Base-by-base conservation (phyloP, 53 echinoderm and acorn worm species). In the Patiria pectinifera region DNA sequence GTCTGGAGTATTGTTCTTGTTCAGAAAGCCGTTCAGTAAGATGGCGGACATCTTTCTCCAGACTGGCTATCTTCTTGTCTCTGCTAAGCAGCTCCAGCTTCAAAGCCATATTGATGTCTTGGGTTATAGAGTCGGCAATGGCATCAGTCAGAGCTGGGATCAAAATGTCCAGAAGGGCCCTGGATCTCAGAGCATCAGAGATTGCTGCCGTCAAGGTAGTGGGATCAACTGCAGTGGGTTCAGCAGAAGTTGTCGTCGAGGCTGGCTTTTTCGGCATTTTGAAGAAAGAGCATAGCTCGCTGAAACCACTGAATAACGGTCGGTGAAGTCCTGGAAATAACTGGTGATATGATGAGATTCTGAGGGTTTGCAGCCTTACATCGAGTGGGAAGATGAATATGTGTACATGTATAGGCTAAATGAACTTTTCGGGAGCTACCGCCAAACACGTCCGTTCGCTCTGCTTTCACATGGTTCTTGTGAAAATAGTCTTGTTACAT, bases 71-170 rank as follows among this genome's bases (percentile, higher is more conserved):
- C 69, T 92, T 78, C 48, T 92, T 83, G 22, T 83, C 83, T 22
- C 83, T 58, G 83, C 83, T 83, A 16, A 59, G 59, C 60, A 83
- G 83, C 62, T 83, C 83, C 83, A 83, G 60, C 83, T 83, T 60
- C 83, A 83, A 59, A 59, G 83, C 83, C 83, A 0, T 60, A 21
- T 83, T 1, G 83, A 83, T 60, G 60, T 83, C 61, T n/a, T 60
- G n/a, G n/a, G n/a, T n/a, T n/a, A n/a, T n/a, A n/a, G n/a, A n/a
- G n/a, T n/a, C n/a, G n/a, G n/a, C n/a, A n/a, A n/a, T n/a, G n/a
- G n/a, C n/a, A n/a, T n/a, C n/a, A n/a, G n/a, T n/a, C n/a, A n/a
- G n/a, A n/a, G n/a, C n/a, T n/a, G n/a, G n/a, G n/a, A n/a, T n/a
- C n/a, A n/a, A n/a, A n/a, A n/a, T n/a, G n/a, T n/a, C n/a, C n/a